Evolutionary conservation across 2,797 vertebrate species (phyloP), one percentile per base, ranked within the genome.

Genomic region (Danio albolineatus): DNA sequence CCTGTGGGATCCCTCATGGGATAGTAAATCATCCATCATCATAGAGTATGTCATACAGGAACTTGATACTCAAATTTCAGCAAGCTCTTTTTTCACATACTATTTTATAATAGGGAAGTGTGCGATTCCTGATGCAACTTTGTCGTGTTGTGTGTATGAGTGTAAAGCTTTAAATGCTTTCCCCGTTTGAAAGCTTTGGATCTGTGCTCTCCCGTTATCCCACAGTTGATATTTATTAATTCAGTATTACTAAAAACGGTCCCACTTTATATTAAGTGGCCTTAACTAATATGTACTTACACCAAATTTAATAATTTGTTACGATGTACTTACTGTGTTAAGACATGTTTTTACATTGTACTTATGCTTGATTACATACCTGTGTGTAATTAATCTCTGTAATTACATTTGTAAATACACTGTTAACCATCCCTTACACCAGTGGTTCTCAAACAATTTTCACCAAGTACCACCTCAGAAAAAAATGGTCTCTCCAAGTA

Each of bases 91-190:
- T 16, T 14, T 49, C 8, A 7, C 9, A 36, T 49, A n/a, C 44
- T 5, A 36, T 54, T 39, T 69, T 39, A 17, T 69, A 38, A 8
- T 39, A 69, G 9, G 46, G 9, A 51, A 53, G 36, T 69, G 16
- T 72, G 38, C 0, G 5, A 43, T 59, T 59, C 21, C 7, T 53
- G 39, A 56, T 28, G 17, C 41, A 57, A 28, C 70, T 41, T 74
- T 14, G 14, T 38, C 1, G 12, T 61, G 36, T 36, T 36, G 3
- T 49, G 10, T 66, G 64, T 56, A 17, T 78, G 56, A 38, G n/a
- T 75, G 57, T 72, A 43, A 71, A 70, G 66, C 66, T 51, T 78
- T 70, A 70, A 60, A 71, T 51, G 44, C 66, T 61, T 69, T 77
- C 21, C 53, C 48, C 10, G 66, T 71, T 14, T 14, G 69, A 79